Conservation (phyloP, 2,113 vertebrate species). For the Canis aureus region DNA sequence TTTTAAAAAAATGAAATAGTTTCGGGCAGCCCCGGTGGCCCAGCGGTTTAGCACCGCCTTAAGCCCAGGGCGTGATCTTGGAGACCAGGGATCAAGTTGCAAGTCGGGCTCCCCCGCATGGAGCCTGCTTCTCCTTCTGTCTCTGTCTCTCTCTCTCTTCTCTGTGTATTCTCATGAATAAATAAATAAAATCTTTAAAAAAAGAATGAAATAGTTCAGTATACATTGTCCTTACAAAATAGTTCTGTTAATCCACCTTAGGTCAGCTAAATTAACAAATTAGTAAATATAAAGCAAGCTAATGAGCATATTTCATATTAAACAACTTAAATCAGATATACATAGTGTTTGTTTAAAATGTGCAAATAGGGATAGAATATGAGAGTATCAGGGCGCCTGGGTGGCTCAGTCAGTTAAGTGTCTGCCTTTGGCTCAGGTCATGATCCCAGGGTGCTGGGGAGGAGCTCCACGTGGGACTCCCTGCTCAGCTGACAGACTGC, state of each 20-base stretch:
- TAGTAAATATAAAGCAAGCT: background rate
- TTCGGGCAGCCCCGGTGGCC: background rate
- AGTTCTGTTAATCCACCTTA: background rate
- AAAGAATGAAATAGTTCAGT: background rate
- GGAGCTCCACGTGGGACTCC: too few species aligned
- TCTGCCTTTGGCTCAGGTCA: too few species aligned
- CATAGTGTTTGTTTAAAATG: background rate
- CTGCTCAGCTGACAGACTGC: too few species aligned
- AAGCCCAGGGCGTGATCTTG: background rate
- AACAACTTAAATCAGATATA: background rate
- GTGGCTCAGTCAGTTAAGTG: too few species aligned
- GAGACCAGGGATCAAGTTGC: background rate
- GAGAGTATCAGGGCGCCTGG: background rate
- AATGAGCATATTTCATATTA: background rate
- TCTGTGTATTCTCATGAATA: too few species aligned
- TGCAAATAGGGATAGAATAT: background rate
- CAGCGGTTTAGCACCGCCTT: background rate
- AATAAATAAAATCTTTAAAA: background rate
- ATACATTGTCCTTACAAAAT: background rate
- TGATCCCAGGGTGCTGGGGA: too few species aligned
- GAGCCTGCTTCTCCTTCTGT: background rate
- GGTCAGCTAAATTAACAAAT: background rate
- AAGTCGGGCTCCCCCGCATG: background rate
- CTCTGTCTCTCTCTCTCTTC: too few species aligned
- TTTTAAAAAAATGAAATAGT: background rate